phyloP scores from a whole-genome alignment of 2,888 invertebrate species.

The Timema podura region DNA sequence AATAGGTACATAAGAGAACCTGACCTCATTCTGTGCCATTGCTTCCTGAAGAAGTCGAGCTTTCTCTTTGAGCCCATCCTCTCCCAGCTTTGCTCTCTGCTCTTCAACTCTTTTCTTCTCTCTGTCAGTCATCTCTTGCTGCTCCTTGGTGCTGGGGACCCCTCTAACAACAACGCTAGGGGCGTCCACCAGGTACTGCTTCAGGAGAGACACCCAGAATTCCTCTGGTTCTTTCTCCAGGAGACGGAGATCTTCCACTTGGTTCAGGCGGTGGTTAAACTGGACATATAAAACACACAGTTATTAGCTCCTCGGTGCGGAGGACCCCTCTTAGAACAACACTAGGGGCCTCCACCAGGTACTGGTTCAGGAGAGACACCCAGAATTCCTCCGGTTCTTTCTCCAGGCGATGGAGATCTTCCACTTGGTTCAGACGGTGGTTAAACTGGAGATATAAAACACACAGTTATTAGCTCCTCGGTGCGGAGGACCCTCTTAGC shows the following conservation, averaged over 20 bases:
- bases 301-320: slow-evolving; percentile 40
- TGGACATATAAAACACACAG: not conserved
- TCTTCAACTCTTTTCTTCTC: slow-evolving; percentile 67
- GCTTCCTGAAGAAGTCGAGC: slow-evolving; percentile 61
- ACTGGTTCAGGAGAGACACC: slow-evolving; percentile 63
- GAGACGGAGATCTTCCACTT: slow-evolving; percentile 54
- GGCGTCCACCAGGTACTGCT: slow-evolving; percentile 62
- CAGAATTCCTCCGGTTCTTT: slow-evolving; percentile 64
- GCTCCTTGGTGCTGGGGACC: slow-evolving; percentile 60
- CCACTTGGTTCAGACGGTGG: slow-evolving; percentile 42
- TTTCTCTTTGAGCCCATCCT: slow-evolving; percentile 63
- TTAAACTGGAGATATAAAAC: slow-evolving; percentile 21
- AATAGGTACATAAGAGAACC: not conserved
- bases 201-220: slow-evolving; percentile 70
- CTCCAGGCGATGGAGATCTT: slow-evolving; percentile 56
- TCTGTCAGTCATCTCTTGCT: slow-evolving; percentile 61
- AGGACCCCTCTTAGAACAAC: slow-evolving; percentile 60
- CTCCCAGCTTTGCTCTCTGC: slow-evolving; percentile 62
- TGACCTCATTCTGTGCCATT: slow-evolving; percentile 70
- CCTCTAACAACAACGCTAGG: slow-evolving; percentile 57
- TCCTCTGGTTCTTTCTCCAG: slow-evolving; percentile 57
- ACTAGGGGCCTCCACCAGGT: slow-evolving; percentile 59
- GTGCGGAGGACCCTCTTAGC: no score
- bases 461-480: no score
- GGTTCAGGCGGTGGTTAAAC: slow-evolving; percentile 30